A percentile compares a stretch with the other conserved stretches of the same genome.
phyloP scores from a whole-genome alignment of 2,888 invertebrate species.

The Drosophila picticornis region DNA sequence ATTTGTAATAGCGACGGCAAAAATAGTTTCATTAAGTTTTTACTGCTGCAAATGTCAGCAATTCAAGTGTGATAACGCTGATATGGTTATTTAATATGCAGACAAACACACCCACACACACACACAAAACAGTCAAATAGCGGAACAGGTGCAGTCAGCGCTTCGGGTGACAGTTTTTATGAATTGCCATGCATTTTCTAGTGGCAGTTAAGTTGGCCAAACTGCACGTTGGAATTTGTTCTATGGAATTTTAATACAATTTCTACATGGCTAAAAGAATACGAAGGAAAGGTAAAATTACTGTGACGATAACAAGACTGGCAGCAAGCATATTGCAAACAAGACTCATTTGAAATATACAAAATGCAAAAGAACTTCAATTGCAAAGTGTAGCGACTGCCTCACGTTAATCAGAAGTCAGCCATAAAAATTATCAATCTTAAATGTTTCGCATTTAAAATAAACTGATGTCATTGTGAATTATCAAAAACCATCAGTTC shows the following conservation, averaged over 20 bases:
- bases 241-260: not conserved
- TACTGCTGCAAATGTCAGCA: slow-evolving; percentile 56
- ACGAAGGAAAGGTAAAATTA: not conserved
- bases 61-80: slow-evolving; percentile 55
- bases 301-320: not conserved
- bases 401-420: not conserved
- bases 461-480: not conserved
- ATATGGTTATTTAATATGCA: slow-evolving; percentile 66
- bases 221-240: slow-evolving; percentile 21
- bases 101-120: slow-evolving; percentile 10
- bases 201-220: slow-evolving; percentile 31
- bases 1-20: slow-evolving; percentile 51
- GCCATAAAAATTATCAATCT: not conserved
- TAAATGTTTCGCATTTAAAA: not conserved
- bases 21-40: slow-evolving; percentile 71
- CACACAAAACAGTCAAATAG: not conserved
- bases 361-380: not conserved
- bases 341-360: not conserved
- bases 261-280: not conserved
- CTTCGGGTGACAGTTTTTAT: slow-evolving; percentile 43
- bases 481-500: not conserved
- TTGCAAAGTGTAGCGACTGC: not conserved
- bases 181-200: slow-evolving; percentile 62
- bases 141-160: slow-evolving; percentile 1
- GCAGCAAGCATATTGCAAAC: not conserved